Base-by-base conservation (phyloP, 2,113 vertebrate species). In the Chaenocephalus aceratus region DNA sequence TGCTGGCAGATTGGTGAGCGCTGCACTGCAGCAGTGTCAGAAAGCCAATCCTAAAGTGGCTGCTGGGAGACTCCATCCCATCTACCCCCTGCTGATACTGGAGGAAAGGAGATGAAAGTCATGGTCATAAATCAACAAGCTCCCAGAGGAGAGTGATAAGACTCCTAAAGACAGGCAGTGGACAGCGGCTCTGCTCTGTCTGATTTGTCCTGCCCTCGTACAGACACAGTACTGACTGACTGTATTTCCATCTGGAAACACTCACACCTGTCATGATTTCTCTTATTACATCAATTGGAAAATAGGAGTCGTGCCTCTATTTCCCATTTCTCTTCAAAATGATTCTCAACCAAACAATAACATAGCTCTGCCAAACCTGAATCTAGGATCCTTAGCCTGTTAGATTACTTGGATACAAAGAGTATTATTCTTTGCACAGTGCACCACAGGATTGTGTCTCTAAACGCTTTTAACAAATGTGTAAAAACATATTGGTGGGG, bases 11-110 rank as follows among this genome's bases (percentile, higher is more conserved):
- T 62, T 72, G 73, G 76, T 62, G 77, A 63, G 77, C 69, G 78
- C 79, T 90, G 86, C 86, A 87, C 58, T 88, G 91, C 88, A 89
- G 88, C 81, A 90, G 88, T 84, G 78, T 89, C 85, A 80, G 81
- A 89, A 79, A 91, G 88, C 81, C 83, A 93, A 89, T 90, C 79
- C 79, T 51, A 67, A 86, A 78, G 77, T 79, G 79, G 56, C 78
- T 90, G 75, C 82, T 86, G 82, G 80, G 78, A 85, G 75, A 85
- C 83, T 80, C 68, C 80, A 73, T 88, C 77, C 80, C 68, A 79
- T 88, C 77, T 81, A 86, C 86, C 88, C 86, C 89, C 82, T 80
- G 86, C 91, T 86, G 85, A 80, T 89, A 79, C 75, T 59, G 79
- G 75, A 54, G 69, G 73, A 81, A 84, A 62, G 68, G 65, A 77